These are phyloP conservation scores for Brachionus asplanchnoidis DNA, from an alignment of 1,140 invertebrate genomes.

Conservation along the genomic window DNA sequence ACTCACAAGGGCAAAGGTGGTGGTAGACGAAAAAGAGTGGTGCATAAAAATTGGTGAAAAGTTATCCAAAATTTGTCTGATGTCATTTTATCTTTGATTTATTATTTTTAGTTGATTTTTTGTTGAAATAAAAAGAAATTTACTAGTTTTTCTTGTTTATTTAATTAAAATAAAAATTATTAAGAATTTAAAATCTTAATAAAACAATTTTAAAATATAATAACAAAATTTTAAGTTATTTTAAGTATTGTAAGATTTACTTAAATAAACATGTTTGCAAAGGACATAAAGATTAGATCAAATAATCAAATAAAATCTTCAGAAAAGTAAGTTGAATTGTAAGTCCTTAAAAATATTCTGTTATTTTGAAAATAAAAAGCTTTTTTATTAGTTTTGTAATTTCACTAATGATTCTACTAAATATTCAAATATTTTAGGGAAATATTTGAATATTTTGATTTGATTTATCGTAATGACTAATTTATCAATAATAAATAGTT, in stretches of 20 bases:
- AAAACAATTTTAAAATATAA: background rate
- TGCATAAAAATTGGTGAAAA: background rate
- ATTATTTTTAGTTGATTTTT: background rate
- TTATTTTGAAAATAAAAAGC: too few relatives aligned
- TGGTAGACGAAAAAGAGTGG: background rate
- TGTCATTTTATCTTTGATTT: background rate
- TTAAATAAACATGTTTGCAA: background rate
- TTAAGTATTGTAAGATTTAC: background rate
- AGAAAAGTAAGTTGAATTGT: background rate
- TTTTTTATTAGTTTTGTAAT: too few relatives aligned
- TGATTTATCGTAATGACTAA: too few relatives aligned
- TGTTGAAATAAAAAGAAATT: background rate
- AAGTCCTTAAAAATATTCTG: too few relatives aligned
- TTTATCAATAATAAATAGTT: too few relatives aligned
- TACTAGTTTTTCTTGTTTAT: background rate
- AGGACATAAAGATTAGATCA: constrained; percentile 27
- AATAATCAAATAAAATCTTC: constrained; percentile 36
- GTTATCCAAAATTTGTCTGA: too few relatives aligned
- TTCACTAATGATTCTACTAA: too few relatives aligned
- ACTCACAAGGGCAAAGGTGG: background rate
- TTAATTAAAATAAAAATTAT: background rate
- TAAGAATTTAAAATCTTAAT: background rate
- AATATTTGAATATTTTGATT: too few relatives aligned
- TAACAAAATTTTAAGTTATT: too few relatives aligned
- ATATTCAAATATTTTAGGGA: too few relatives aligned